Evolutionary conservation across 64 coral and sea anemone species (phyloP), one percentile per base, ranked within the genome.

Genomic region (Dendrophyllia cribrosa): DNA sequence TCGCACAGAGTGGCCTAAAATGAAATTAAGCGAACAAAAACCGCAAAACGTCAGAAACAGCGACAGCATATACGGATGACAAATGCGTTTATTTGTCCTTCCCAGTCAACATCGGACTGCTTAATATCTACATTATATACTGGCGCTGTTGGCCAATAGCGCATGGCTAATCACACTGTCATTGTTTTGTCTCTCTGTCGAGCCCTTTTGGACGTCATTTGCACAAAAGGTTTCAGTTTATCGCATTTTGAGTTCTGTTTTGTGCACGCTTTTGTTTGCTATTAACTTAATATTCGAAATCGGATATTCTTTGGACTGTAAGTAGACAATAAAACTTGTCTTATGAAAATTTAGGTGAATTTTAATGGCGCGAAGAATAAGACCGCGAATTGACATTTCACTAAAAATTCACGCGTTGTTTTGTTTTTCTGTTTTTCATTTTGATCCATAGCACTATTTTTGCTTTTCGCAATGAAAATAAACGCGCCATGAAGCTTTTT

Each of bases 261-360:
- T 49, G 8, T 67, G 46, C 44, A 1, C 50, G 43, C 15, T 65
- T 84, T 84, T 84, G 80, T 68, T 84, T 20, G 62, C 19, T 45
- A 19, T 46, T 15, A 43, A 44, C 80, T 22, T n/a, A 66, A 84
- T 25, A 50, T 68, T 67, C 62, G 58, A 67, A 67, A 51, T 82
- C 59, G 79, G 56, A 82, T 82, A 82, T 82, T 64, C 79, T 82
- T 63, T 65, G 59, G 47, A 82, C 22, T n/a, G 67, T 22, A 4
- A 51, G 1, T 48, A 67, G 19, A 47, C 80, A 84, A 67, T 52
- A 7, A 51, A 51, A 68, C 46, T 48, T 21, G 19, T 6, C 43
- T 51, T 52, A 19, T 14, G 10, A 84, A 84, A 67, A 48, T 84
- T 66, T 67, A 48, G 46, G 25, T 65, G 16, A 84, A 67, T 22